Conservation (phyloP, 2,113 vertebrate genomes). For the Python bivittatus region DNA sequence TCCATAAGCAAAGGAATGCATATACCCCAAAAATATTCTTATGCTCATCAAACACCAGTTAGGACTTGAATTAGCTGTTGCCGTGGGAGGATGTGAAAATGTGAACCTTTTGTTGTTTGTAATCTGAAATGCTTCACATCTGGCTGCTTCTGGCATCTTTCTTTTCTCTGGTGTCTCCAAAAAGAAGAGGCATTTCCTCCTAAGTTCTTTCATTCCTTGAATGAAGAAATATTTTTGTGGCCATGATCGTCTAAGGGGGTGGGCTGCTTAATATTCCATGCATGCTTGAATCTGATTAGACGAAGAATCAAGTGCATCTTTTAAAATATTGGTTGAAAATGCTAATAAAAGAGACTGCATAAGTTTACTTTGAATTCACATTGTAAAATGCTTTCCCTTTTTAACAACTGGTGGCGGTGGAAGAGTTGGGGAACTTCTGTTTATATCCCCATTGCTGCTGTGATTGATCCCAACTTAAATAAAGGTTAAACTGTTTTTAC, state of each 20-base stretch:
- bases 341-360: not conserved
- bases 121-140: not conserved
- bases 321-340: not conserved
- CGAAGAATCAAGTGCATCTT: not conserved
- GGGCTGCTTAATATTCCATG: not conserved
- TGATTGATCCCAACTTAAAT: not conserved
- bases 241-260: not conserved
- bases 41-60: not conserved
- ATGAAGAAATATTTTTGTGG: not conserved
- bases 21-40: not conserved
- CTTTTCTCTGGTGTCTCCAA: not conserved
- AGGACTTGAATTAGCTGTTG: not conserved
- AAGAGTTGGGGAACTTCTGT: not conserved
- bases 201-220: not conserved
- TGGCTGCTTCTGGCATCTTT: not conserved
- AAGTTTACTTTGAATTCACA: not conserved
- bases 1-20: not conserved
- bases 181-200: not conserved
- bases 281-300: not conserved
- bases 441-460: not conserved
- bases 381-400: not conserved
- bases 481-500: slow-evolving; percentile 6
- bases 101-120: not conserved
- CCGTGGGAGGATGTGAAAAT: not conserved
- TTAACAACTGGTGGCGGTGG: not conserved